These are phyloP conservation scores for Neodiprion fabricii DNA, from an alignment of 1,140 invertebrate genomes.

Conservation along the genomic window DNA sequence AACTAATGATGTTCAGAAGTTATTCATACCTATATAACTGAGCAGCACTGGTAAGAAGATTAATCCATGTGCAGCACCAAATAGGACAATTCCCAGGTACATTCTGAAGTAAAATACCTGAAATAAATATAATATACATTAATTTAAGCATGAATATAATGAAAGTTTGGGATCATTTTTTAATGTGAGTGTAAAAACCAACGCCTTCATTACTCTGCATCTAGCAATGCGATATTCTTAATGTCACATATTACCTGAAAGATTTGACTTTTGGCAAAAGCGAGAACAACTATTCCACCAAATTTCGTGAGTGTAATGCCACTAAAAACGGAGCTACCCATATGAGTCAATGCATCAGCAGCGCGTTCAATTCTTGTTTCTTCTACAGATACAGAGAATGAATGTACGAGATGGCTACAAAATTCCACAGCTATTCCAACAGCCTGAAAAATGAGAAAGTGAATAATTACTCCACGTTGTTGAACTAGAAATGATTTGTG, in stretches of 20 bases:
- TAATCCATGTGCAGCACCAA: conserved; percentile 95
- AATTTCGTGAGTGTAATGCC: conserved; percentile 98
- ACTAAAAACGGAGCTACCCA: conserved; percentile 96
- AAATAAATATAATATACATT: conserved; percentile 28
- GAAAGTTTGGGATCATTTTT: no score
- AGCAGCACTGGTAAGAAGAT: conserved; percentile 96
- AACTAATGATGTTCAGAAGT: conserved; percentile 2
- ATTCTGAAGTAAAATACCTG: conserved; percentile 98
- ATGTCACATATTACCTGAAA: conserved; percentile 71
- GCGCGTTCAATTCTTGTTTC: conserved; percentile 77
- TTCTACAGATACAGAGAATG: conserved; percentile 83
- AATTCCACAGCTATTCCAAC: conserved; percentile 99
- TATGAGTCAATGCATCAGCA: conserved; percentile 82
- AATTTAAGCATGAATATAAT: background rate
- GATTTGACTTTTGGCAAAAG: conserved; percentile 96
- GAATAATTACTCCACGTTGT: background rate
- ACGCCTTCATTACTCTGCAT: background rate
- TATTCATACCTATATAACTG: conserved; percentile 90
- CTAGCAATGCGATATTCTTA: background rate
- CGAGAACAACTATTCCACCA: conserved; percentile 92
- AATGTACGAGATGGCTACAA: conserved; percentile 95
- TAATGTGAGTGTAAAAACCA: no score
- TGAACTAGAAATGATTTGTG: no score
- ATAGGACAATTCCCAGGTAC: conserved; percentile 96
- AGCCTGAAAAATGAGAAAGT: conserved; percentile 67